Evolutionary conservation across 2,797 vertebrate genomes (phyloP).

Genomic region (Xerus rutilus): DNA sequence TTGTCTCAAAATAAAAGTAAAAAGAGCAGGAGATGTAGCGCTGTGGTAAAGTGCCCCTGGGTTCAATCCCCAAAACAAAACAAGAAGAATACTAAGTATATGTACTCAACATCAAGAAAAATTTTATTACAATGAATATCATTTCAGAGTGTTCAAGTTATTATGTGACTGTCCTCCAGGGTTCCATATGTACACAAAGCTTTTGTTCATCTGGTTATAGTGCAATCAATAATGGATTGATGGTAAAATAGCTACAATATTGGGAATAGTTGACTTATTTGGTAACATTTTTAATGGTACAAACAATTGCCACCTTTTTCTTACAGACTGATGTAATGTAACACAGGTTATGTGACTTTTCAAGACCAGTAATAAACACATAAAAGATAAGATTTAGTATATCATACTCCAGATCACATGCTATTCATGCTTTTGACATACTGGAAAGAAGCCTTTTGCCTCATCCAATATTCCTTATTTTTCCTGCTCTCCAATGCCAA

Average conservation of each 20-base stretch:
- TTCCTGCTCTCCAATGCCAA: neutral
- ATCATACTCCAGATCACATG: neutral
- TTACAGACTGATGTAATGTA: neutral
- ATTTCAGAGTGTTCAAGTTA: neutral
- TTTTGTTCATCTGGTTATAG: neutral
- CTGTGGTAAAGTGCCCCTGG: too few relatives aligned
- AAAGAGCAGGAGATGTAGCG: too few relatives aligned
- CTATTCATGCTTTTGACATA: neutral
- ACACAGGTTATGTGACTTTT: neutral
- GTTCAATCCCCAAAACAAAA: neutral
- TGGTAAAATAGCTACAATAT: neutral
- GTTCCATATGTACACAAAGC: neutral
- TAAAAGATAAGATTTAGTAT: neutral
- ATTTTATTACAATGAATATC: neutral
- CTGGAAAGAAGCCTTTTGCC: neutral
- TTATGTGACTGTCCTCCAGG: neutral
- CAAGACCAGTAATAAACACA: neutral
- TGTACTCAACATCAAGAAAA: neutral
- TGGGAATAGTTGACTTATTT: neutral
- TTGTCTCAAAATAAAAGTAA: too few relatives aligned
- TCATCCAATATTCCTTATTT: neutral
- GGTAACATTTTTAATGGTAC: neutral
- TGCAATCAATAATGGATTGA: neutral
- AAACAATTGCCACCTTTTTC: neutral
- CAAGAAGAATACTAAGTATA: slow-evolving; percentile 4